These are phyloP conservation scores for Drosophila mimetica DNA, from an alignment of 2,888 invertebrate genomes.

Conservation along the genomic window DNA sequence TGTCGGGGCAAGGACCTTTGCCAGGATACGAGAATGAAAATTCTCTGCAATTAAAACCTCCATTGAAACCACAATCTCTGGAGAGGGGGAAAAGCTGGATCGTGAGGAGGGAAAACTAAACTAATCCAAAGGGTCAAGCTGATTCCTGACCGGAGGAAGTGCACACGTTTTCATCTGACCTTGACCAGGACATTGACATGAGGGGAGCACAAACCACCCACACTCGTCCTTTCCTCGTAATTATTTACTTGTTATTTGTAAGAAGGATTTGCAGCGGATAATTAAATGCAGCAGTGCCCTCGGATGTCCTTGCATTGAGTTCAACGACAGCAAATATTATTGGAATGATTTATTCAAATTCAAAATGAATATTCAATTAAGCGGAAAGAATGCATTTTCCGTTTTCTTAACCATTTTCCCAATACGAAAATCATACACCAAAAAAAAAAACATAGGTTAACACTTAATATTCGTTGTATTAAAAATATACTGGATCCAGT, in stretches of 20 bases:
- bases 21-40: not conserved
- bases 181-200: constrained; percentile 28
- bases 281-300: constrained; percentile 17
- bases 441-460: no score
- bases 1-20: constrained; percentile 55
- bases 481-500: no score
- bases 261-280: constrained; percentile 22
- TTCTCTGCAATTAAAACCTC: constrained; percentile 58
- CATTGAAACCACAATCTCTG: constrained; percentile 47
- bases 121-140: constrained; percentile 48
- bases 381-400: no score
- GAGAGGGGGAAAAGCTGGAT: not conserved
- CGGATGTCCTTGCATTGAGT: constrained; percentile 38
- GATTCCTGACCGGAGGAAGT: constrained; percentile 33
- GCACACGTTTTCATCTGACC: constrained; percentile 29
- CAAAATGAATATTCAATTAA: not conserved
- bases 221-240: not conserved
- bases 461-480: no score
- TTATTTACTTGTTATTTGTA: constrained; percentile 29
- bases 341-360: constrained; percentile 4
- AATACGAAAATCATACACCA: no score
- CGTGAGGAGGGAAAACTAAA: constrained; percentile 50
- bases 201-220: constrained; percentile 1
- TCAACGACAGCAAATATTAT: constrained; percentile 51
- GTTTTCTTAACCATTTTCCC: no score